These are phyloP conservation scores for Carcina quercana DNA, from an alignment of 2,888 invertebrate genomes.

Conservation along the genomic window DNA sequence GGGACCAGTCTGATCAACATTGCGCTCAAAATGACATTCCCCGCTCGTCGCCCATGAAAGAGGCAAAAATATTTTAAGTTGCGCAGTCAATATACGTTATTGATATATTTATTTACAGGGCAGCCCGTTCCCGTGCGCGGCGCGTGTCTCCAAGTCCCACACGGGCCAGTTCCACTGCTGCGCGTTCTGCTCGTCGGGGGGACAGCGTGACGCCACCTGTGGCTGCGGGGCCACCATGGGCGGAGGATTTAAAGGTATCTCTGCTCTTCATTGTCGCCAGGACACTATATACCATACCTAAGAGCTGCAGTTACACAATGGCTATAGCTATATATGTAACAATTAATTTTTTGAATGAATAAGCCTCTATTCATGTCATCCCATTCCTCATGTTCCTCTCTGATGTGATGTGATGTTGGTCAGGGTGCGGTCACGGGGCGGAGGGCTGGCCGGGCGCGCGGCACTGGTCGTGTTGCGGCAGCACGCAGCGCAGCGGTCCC, in stretches of 20 bases:
- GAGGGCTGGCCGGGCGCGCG: slow-evolving; percentile 84
- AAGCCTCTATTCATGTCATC: too few species aligned
- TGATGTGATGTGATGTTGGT: neutral
- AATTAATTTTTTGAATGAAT: too few species aligned
- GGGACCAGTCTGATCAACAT: too few species aligned
- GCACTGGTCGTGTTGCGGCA: slow-evolving; percentile 90
- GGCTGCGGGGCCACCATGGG: slow-evolving; percentile 85
- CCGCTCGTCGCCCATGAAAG: neutral
- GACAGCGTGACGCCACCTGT: slow-evolving; percentile 79
- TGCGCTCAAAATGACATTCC: neutral
- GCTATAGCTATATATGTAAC: too few species aligned
- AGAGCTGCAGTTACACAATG: too few species aligned
- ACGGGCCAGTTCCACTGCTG: slow-evolving; percentile 86
- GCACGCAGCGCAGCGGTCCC: slow-evolving; percentile 75
- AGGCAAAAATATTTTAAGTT: too few species aligned
- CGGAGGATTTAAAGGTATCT: slow-evolving; percentile 74
- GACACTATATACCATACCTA: too few species aligned
- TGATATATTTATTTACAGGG: slow-evolving; percentile 55
- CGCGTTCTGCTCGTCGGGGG: slow-evolving; percentile 86
- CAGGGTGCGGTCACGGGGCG: slow-evolving; percentile 88
- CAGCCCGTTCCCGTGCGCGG: slow-evolving; percentile 79
- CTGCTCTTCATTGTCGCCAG: too few species aligned
- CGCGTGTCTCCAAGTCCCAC: slow-evolving; percentile 78
- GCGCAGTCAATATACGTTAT: neutral
- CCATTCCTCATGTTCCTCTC: neutral